phyloP scores from a whole-genome alignment of 2,113 vertebrate species.

The Hydropotes inermis region DNA sequence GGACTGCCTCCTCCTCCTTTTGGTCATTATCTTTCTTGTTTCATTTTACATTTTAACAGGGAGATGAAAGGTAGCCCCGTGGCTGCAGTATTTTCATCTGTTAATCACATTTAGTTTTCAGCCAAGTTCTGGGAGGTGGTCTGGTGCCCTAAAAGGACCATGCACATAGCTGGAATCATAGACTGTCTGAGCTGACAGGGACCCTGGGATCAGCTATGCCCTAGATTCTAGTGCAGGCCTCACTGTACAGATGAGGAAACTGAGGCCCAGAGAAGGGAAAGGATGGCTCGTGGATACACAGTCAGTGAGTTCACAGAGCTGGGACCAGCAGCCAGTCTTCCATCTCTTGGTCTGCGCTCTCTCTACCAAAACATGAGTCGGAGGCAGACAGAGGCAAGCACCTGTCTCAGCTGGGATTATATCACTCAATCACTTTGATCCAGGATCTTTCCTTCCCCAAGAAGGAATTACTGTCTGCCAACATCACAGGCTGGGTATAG shows the following conservation, averaged over 20 bases:
- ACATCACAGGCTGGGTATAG: neutral
- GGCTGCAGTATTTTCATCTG: neutral
- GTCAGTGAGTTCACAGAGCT: neutral
- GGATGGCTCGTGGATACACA: accelerated
- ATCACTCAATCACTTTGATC: neutral
- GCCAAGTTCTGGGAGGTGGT: neutral
- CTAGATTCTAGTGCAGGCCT: neutral
- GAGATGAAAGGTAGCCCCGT: constrained; percentile 27
- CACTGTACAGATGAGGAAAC: neutral
- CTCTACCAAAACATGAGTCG: neutral
- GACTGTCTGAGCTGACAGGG: neutral
- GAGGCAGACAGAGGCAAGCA: neutral
- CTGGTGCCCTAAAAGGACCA: neutral
- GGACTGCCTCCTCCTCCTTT: constrained; percentile 50
- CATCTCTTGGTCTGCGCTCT: neutral
- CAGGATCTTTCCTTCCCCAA: neutral
- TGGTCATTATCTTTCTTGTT: constrained; percentile 29
- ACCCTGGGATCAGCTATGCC: neutral
- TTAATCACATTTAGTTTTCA: constrained; percentile 38
- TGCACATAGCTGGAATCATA: neutral
- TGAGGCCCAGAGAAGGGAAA: neutral
- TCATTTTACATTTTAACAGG: constrained; percentile 1
- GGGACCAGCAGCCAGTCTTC: neutral
- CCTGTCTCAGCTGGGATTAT: neutral
- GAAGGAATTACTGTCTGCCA: neutral